A percentile compares a stretch with the other conserved stretches of the same genome.
These are phyloP conservation scores for Phrynocephalus forsythii DNA, from an alignment of 2,797 vertebrate species.

Conservation along the genomic window DNA sequence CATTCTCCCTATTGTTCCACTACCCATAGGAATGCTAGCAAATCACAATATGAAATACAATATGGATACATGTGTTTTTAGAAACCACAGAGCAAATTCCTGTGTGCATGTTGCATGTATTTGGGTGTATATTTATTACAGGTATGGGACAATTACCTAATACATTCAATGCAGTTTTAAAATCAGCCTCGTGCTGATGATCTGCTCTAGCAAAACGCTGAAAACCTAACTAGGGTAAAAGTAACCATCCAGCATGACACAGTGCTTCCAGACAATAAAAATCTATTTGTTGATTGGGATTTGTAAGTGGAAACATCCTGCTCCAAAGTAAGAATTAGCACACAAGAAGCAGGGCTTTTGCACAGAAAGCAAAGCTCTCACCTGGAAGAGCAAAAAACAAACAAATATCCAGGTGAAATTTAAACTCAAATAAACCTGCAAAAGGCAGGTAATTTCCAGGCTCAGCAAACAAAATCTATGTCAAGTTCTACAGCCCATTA, in stretches of 20 bases:
- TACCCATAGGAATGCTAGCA: not conserved
- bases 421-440: slow-evolving; percentile 9
- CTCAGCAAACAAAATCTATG: slow-evolving; percentile 24
- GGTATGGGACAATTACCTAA: not conserved
- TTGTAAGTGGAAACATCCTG: not conserved
- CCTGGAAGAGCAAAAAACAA: not conserved
- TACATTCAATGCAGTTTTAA: not conserved
- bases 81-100: not conserved
- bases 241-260: not conserved
- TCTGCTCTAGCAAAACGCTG: not conserved
- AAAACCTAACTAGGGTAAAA: not conserved
- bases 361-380: not conserved
- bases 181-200: not conserved
- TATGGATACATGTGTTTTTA: not conserved
- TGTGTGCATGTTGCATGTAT: not conserved
- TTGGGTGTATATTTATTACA: not conserved
- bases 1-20: not conserved
- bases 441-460: slow-evolving; percentile 19
- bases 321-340: not conserved
- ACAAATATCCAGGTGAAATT: not conserved
- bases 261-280: not conserved
- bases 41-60: not conserved
- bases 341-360: not conserved
- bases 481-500: not conserved
- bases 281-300: not conserved